These are phyloP conservation scores for Pseudococcus longispinus DNA, from an alignment of 2,888 invertebrate species.

Conservation along the genomic window DNA sequence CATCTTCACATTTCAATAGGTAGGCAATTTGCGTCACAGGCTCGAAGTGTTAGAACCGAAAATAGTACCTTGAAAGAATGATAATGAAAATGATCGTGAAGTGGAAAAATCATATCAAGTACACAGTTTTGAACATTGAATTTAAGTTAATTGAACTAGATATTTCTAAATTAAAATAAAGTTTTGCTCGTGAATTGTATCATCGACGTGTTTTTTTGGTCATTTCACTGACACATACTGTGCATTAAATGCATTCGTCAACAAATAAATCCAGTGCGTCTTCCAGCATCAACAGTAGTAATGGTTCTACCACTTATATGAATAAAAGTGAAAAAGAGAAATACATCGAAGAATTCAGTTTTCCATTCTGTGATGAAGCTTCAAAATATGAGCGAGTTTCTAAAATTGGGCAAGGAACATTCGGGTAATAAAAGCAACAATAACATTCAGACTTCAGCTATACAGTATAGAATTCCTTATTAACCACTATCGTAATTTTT, in stretches of 20 bases:
- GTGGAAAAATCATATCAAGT: no score
- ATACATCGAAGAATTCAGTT: slow-evolving; percentile 82
- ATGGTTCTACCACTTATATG: slow-evolving; percentile 13
- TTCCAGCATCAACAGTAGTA: neutral
- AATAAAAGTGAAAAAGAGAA: slow-evolving; percentile 64
- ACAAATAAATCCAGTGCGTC: slow-evolving; percentile 12
- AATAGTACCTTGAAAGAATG: no score
- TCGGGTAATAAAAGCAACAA: slow-evolving; percentile 70
- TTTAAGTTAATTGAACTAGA: no score
- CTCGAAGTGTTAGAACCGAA: no score
- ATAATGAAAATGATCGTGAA: no score
- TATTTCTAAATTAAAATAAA: no score
- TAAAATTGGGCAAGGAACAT: slow-evolving; percentile 99
- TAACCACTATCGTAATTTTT: slow-evolving; percentile 58
- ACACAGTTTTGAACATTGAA: no score
- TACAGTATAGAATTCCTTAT: neutral
- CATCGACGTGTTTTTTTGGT: no score
- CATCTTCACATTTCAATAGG: no score
- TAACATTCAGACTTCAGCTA: neutral
- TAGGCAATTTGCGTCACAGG: no score
- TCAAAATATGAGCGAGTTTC: slow-evolving; percentile 94
- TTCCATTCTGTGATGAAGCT: slow-evolving; percentile 89
- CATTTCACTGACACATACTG: no score
- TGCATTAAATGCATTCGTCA: neutral
- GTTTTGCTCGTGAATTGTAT: no score